phyloP scores from a whole-genome alignment of 2,797 vertebrate species.

The Enteromius thamalakanensis region DNA sequence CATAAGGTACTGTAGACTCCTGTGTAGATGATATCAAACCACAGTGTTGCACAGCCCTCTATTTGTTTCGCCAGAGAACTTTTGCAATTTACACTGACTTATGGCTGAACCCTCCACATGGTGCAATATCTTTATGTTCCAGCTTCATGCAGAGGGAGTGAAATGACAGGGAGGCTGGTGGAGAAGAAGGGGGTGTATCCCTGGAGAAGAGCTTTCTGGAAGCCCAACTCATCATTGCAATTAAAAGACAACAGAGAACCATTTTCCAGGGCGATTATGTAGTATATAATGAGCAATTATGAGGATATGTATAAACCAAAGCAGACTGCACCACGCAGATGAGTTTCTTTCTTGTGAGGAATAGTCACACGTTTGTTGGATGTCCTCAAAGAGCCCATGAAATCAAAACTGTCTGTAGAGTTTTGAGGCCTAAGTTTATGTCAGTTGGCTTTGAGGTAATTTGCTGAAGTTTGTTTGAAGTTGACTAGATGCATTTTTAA shows the following conservation, averaged over 20 bases:
- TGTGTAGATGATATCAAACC: not conserved
- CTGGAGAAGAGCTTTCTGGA: slow-evolving; percentile 66
- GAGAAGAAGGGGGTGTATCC: slow-evolving; percentile 65
- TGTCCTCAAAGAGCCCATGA: not conserved
- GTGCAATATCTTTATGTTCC: slow-evolving; percentile 49
- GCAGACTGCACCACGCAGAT: slow-evolving; percentile 13
- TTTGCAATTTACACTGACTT: slow-evolving; percentile 39
- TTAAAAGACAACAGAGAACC: slow-evolving; percentile 69
- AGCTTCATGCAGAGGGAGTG: slow-evolving; percentile 34
- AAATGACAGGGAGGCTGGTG: slow-evolving; percentile 19
- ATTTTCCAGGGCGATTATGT: slow-evolving; percentile 62
- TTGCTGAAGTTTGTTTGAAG: not conserved
- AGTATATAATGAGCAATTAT: slow-evolving; percentile 67
- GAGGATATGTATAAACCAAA: slow-evolving; percentile 31
- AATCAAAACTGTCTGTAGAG: not conserved
- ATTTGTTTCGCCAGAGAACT: slow-evolving; percentile 11
- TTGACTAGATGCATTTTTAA: not conserved
- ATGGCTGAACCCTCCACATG: slow-evolving; percentile 15
- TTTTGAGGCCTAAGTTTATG: not conserved
- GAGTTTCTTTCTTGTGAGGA: not conserved
- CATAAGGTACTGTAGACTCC: slow-evolving; percentile 9
- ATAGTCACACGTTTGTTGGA: not conserved
- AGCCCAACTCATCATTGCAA: slow-evolving; percentile 70
- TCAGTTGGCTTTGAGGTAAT: not conserved
- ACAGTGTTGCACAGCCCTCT: slow-evolving; percentile 1